Percentiles rank a stretch among this genome's conserved stretches.
phyloP scores from a whole-genome alignment of 2,797 vertebrate genomes.

The Psittacula derbiana region DNA sequence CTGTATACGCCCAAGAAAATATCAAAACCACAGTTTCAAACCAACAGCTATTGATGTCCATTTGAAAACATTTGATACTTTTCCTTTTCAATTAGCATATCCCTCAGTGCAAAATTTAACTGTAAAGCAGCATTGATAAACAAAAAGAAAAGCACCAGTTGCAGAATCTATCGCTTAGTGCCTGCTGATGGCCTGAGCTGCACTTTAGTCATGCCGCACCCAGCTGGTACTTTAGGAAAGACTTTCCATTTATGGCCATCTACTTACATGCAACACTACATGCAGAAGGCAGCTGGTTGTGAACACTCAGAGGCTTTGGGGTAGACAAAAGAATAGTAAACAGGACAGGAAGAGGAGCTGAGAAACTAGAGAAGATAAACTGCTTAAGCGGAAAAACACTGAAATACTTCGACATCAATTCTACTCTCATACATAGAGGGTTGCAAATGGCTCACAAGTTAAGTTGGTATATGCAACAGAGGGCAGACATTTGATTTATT shows the following conservation, averaged over 20 bases:
- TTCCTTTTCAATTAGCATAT: constrained; percentile 12
- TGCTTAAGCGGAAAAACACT: constrained; percentile 64
- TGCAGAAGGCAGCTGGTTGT: constrained; percentile 88
- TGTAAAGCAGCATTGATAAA: constrained; percentile 47
- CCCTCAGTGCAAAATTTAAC: constrained; percentile 38
- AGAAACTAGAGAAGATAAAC: constrained; percentile 53
- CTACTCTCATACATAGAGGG: background rate
- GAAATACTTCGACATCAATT: background rate
- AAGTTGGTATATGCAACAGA: background rate
- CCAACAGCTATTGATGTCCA: background rate
- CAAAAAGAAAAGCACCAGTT: constrained; percentile 42
- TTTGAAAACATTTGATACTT: constrained; percentile 42
- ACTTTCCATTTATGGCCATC: constrained; percentile 85
- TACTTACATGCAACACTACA: constrained; percentile 96
- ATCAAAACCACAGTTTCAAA: background rate
- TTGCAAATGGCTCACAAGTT: background rate
- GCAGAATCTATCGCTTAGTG: constrained; percentile 69
- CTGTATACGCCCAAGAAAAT: background rate
- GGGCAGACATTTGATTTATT: background rate
- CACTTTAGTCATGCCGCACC: constrained; percentile 85
- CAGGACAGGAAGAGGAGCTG: constrained; percentile 23
- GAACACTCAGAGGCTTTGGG: constrained; percentile 84
- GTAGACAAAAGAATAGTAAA: constrained; percentile 23
- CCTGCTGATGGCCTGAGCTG: constrained; percentile 77
- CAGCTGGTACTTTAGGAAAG: constrained; percentile 82